Conservation (phyloP, 2,113 vertebrate genomes). For the Rhagologus leucostigma region DNA sequence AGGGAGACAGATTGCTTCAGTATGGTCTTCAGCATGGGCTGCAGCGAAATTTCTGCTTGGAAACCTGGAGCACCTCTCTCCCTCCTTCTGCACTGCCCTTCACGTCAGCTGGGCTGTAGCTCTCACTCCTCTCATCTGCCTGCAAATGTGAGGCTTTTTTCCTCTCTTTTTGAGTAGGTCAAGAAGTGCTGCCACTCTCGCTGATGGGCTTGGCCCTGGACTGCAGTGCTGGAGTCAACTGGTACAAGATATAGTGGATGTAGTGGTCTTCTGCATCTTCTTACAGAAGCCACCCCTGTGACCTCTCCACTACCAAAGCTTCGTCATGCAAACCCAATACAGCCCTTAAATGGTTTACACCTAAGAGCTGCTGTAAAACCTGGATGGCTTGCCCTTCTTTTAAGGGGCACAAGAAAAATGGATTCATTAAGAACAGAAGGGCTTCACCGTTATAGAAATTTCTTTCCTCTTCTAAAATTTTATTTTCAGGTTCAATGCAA, state of each 20-base stretch:
- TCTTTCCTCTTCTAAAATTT: rapidly evolving
- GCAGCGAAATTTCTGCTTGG: neutral
- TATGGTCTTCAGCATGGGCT: no score
- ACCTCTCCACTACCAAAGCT: neutral
- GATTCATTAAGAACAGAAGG: neutral
- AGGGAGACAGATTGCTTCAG: neutral
- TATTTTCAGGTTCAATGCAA: neutral
- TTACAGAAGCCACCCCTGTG: neutral
- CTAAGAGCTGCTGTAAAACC: neutral
- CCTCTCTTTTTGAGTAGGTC: neutral
- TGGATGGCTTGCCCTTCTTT: neutral
- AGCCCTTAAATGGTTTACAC: neutral
- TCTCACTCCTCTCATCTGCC: neutral
- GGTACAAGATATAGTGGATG: no score
- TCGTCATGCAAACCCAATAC: neutral
- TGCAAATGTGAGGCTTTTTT: neutral
- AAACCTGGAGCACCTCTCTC: neutral
- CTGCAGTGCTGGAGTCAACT: neutral
- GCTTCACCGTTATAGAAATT: neutral
- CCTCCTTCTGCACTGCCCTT: neutral
- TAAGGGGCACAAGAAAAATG: neutral
- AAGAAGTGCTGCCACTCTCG: neutral
- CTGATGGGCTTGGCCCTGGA: neutral
- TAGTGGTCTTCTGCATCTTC: neutral
- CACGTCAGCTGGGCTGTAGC: neutral